Base-by-base conservation (phyloP, 1,140 invertebrate species). In the Medauroidea extradentata region DNA sequence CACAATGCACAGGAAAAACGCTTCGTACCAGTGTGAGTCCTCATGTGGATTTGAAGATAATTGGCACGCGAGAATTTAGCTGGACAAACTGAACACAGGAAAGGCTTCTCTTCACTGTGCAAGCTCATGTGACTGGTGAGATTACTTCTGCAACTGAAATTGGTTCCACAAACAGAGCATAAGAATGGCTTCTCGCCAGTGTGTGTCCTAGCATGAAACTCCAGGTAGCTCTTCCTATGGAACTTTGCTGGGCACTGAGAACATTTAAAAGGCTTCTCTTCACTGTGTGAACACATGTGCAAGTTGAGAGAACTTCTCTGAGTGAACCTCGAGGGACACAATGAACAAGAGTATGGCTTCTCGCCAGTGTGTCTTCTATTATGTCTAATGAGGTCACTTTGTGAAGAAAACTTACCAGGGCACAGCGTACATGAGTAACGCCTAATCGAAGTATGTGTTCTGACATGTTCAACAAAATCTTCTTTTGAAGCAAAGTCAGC, bases 291-390 rank as follows among this genome's bases (percentile, higher is more conserved):
- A 41, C 80, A 75, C 19, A 76, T 71, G 71, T 86, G 85, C 1
- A 81, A 82, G 9, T 81, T 84, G 38, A 82, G 67, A 66, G 82
- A 79, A 63, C 83, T 81, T 25, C 75, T 79, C 18, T 85, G 75
- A 46, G 78, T 81, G 71, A 87, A 87, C 14, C 54, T n/a, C 27
- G 24, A 16, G n/a, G n/a, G 7, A 34, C 54, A 57, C 3, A 52
- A 16, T 27, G 41, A 19, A 34, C 88, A 90, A 16, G 78, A 77
- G 68, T 81, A 88, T 1, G 85, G 85, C 66, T 87, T 88, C 61
- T 85, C 81, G 2, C 85, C 86, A 1, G 84, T 82, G 38, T 66
- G 65, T 11, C 38, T 9, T 18, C 23, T 24, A 14, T 16, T 16
- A 18, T 60, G 58, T 14, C 16, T n/a, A 24, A 21, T 49, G 11